Evolutionary conservation across 2,888 invertebrate genomes (phyloP).

Genomic region (Malthinus flaveolus): DNA sequence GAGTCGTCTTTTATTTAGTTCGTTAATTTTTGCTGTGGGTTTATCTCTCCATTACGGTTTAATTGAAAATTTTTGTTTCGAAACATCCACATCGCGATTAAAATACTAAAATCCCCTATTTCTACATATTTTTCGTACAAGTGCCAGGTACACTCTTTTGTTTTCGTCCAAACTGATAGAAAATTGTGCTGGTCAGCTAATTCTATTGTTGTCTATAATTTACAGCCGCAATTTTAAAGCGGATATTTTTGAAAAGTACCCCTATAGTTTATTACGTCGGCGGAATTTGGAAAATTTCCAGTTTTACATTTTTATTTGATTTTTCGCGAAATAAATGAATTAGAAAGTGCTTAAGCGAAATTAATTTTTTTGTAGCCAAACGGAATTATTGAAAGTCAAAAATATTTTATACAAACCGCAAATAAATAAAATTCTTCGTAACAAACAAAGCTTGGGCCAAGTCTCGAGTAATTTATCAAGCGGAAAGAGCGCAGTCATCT

Average conservation of each 20-base stretch:
- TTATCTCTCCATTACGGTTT: no score
- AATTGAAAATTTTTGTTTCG: no score
- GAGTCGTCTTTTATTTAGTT: no score
- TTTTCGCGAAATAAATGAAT: not conserved
- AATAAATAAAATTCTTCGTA: slow-evolving; percentile 24
- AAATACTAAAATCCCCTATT: not conserved
- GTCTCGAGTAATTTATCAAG: slow-evolving; percentile 33
- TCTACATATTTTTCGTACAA: not conserved
- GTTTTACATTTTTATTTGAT: not conserved
- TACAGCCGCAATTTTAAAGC: not conserved
- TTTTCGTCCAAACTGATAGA: not conserved
- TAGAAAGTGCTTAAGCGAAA: not conserved
- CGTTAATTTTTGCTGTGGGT: no score
- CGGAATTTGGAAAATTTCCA: no score
- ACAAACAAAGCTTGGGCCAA: slow-evolving; percentile 30
- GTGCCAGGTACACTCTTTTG: not conserved
- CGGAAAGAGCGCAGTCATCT: slow-evolving; percentile 31
- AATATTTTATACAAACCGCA: slow-evolving; percentile 5
- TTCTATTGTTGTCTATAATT: not conserved
- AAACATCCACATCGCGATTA: no score
- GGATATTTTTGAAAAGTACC: slow-evolving; percentile 1
- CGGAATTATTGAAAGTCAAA: not conserved
- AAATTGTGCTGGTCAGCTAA: not conserved
- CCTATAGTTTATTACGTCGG: not conserved
- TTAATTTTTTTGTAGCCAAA: not conserved